Conservation (phyloP, 2,113 vertebrate genomes). For the Chaetodon trifascialis region DNA sequence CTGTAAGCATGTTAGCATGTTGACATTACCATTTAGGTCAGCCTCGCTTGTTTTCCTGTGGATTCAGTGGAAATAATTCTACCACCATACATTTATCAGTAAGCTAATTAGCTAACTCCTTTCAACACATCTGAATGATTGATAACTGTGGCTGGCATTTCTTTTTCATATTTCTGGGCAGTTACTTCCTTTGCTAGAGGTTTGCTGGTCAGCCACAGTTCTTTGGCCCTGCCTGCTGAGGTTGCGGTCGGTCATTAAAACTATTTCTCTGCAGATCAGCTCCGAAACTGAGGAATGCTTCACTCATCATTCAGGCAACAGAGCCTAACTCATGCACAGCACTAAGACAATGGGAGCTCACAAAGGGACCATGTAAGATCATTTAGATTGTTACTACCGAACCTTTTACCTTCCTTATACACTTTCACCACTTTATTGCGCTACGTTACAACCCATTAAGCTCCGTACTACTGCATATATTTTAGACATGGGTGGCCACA, state of each 20-base stretch:
- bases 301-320: constrained; percentile 11
- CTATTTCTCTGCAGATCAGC: neutral
- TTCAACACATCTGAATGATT: neutral
- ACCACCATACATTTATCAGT: neutral
- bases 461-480: constrained; percentile 46
- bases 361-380: neutral
- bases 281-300: constrained; percentile 3
- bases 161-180: constrained; percentile 5
- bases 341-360: neutral
- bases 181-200: neutral
- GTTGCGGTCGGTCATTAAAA: neutral
- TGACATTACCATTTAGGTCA: neutral
- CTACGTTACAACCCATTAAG: constrained; percentile 54
- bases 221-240: no score
- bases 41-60: neutral
- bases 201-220: neutral
- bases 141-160: neutral
- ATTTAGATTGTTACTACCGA: constrained; percentile 6
- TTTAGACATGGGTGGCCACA: constrained; percentile 52
- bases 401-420: constrained; percentile 51
- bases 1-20: neutral
- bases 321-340: neutral
- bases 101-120: neutral
- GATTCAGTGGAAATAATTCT: neutral
- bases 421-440: constrained; percentile 41